Evolutionary conservation across 2,888 invertebrate species (phyloP).

Genomic region (Drosophila anomalata): DNA sequence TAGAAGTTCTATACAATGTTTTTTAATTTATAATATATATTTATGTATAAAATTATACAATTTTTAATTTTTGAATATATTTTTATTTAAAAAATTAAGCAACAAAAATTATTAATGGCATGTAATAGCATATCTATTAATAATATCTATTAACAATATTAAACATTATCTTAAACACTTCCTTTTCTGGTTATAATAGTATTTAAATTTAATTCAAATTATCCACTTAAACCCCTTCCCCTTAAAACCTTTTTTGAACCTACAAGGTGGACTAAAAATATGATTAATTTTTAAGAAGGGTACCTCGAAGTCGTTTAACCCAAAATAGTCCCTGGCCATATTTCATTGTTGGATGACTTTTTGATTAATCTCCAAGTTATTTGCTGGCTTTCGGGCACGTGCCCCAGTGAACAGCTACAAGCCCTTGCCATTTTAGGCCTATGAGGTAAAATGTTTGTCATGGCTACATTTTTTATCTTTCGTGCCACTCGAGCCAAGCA

Average conservation of each 20-base stretch:
- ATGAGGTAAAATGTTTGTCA: conserved; percentile 44
- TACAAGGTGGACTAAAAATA: too few species aligned
- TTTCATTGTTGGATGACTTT: conserved; percentile 16
- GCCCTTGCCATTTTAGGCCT: conserved; percentile 48
- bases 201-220: neutral
- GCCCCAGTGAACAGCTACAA: conserved; percentile 11
- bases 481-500: conserved; percentile 37
- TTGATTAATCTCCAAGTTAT: conserved; percentile 29
- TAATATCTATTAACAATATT: too few species aligned
- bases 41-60: too few species aligned
- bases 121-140: too few species aligned
- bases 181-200: neutral
- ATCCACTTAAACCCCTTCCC: neutral
- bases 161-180: neutral
- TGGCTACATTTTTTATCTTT: conserved; percentile 34
- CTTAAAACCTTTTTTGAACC: too few species aligned
- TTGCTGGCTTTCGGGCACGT: conserved; percentile 25
- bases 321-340: conserved; percentile 21
- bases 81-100: neutral
- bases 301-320: neutral
- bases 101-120: too few species aligned
- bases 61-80: neutral
- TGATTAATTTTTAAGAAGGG: conserved; percentile 5
- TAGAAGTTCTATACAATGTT: neutral
- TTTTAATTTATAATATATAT: neutral